Evolutionary conservation across 1,140 invertebrate genomes (phyloP).

Genomic region (Meteorus sp.): DNA sequence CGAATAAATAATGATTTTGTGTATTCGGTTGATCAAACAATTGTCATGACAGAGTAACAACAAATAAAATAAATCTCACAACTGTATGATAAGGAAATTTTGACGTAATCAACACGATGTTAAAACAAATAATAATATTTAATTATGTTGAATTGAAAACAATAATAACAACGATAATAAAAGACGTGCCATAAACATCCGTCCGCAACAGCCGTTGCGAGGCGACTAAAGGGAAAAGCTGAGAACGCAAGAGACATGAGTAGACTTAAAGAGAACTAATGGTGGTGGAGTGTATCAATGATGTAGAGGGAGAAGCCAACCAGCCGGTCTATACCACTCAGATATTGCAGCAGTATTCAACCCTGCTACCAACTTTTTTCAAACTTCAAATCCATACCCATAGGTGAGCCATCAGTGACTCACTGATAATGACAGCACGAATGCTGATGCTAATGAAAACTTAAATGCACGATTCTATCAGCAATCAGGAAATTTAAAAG

Average conservation of each 20-base stretch:
- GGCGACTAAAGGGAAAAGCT: conserved; percentile 41
- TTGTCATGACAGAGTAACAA: not conserved
- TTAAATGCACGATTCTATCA: too few species aligned
- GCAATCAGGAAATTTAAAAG: too few species aligned
- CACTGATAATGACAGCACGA: not conserved
- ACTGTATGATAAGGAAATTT: not conserved
- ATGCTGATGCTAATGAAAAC: too few species aligned
- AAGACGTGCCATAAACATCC: conserved; percentile 14
- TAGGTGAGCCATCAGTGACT: not conserved
- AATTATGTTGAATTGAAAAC: too few species aligned
- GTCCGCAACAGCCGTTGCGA: conserved; percentile 33
- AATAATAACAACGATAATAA: too few species aligned
- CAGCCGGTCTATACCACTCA: conserved; percentile 4
- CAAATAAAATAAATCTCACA: not conserved
- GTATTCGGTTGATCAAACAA: too few species aligned
- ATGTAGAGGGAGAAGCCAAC: conserved; percentile 10
- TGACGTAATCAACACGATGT: not conserved
- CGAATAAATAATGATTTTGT: too few species aligned
- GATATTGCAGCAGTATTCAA: not conserved
- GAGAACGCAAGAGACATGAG: conserved; percentile 9
- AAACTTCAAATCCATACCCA: too few species aligned
- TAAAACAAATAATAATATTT: too few species aligned
- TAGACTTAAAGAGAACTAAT: conserved; percentile 1
- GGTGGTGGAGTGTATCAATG: conserved; percentile 9
- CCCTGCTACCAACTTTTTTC: not conserved